Evolutionary conservation across 1,140 invertebrate species (phyloP), one percentile per base, ranked within the genome.

Genomic region (Trachymyrmex cornetzi): DNA sequence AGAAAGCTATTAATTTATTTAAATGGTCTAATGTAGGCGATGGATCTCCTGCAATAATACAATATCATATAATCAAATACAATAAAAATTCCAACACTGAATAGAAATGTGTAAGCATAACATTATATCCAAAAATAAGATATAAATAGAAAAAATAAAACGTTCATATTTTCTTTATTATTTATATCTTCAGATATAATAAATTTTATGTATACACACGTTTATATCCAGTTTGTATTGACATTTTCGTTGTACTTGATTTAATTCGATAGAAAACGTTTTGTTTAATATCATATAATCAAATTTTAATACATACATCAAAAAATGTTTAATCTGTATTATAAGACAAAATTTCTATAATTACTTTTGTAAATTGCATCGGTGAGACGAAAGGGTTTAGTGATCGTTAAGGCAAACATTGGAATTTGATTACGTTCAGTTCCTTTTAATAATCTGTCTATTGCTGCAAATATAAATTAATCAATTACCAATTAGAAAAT

Each of bases 361-460:
- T 93, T 92, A 93, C 93, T 87, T 69, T 88, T 75, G 67, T 89
- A 85, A 72, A 89, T 87, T 38, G 89, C 89, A 74, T 94, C 93
- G 0, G 91, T 94, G 3, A 94, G 89, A 16, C 92, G 89, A 81
- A 90, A 94, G 1, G 93, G 92, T 87, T 94, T 93, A 24, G 93
- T 94, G 34, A 93, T 77, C 1, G 91, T 93, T 0, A 87, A 91
- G n/a, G 93, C 87, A 87, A 92, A 94, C 92, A 93, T 93, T 50
- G 93, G 93, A 85, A 94, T 94, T 89, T 94, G 93, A 77, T 93
- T 93, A 48, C 93, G 85, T 67, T 93, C 93, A 77, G 81, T 90
- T 7, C 92, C 93, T 50, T 92, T 92, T 55, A 94, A 91, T 81
- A 87, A 90, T 4, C 27, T 90, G 69, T 94, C 93, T 27, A 94